These are phyloP conservation scores for Grus americana DNA, from an alignment of 2,113 vertebrate species.

Conservation along the genomic window DNA sequence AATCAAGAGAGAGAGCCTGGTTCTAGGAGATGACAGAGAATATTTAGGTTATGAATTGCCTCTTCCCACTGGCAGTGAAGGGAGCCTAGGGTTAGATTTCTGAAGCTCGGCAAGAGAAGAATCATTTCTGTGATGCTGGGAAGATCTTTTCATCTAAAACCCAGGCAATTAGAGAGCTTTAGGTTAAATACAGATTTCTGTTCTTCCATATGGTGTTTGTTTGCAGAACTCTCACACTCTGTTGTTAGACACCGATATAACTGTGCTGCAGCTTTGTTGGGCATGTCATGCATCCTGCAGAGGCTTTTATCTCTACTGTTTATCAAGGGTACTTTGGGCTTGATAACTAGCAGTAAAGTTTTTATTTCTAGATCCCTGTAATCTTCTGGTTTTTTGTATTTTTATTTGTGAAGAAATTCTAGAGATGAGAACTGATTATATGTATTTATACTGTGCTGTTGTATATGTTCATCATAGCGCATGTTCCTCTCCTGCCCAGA, in stretches of 20 bases:
- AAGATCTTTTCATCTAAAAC: conserved; percentile 34
- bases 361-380: neutral
- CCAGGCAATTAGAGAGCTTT: conserved; percentile 37
- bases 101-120: neutral
- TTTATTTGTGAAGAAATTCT: conserved; percentile 3
- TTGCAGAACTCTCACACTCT: conserved; percentile 30
- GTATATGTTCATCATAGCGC: neutral
- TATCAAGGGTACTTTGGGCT: neutral
- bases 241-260: neutral
- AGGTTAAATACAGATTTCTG: conserved; percentile 54
- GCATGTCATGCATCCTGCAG: neutral
- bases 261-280: conserved; percentile 7
- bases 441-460: neutral
- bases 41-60: neutral
- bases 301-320: conserved; percentile 19
- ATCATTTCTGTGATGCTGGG: neutral
- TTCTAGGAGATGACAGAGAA: neutral
- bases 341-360: neutral
- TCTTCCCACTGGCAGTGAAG: neutral
- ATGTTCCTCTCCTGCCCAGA: neutral
- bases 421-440: neutral
- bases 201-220: conserved; percentile 56
- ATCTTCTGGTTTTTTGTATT: neutral
- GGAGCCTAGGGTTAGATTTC: neutral
- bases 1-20: neutral